A percentile compares a stretch with the other conserved stretches of the same genome.
These are phyloP conservation scores for Phataginus tricuspis DNA, from an alignment of 2,797 vertebrate genomes.

Conservation along the genomic window DNA sequence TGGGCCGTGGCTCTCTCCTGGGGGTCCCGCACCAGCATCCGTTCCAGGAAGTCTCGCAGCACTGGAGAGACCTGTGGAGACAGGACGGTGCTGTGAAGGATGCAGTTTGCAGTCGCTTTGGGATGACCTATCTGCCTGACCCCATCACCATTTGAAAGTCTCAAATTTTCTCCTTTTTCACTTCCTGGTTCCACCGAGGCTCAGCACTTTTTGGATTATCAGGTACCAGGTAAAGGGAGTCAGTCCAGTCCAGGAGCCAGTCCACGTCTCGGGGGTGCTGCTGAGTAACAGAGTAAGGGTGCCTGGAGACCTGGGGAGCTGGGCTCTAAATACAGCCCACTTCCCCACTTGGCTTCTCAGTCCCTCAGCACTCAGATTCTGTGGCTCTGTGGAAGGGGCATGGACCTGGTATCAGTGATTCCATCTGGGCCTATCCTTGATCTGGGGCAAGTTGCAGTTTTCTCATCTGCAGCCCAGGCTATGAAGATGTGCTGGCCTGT, in stretches of 20 bases:
- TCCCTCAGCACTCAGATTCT: background rate
- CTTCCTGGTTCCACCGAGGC: conserved; percentile 32
- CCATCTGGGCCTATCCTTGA: background rate
- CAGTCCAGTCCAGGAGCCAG: background rate
- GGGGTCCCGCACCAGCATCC: conserved; percentile 96
- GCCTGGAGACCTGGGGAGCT: background rate
- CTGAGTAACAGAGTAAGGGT: background rate
- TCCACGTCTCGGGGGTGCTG: background rate
- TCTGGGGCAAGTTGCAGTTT: background rate
- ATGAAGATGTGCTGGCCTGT: background rate
- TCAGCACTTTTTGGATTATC: background rate
- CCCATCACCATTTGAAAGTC: background rate
- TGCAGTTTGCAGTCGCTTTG: background rate
- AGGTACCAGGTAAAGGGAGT: background rate
- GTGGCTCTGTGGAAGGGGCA: background rate
- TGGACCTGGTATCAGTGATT: background rate
- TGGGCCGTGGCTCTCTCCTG: conserved; percentile 95
- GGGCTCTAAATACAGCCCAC: background rate
- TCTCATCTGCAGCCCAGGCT: conserved; percentile 27
- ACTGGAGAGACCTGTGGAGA: conserved; percentile 93
- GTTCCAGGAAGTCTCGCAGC: conserved; percentile 96
- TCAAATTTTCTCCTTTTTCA: conserved; percentile 19
- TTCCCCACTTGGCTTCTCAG: background rate
- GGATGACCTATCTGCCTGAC: background rate
- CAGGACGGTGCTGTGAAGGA: conserved; percentile 31